Evolutionary conservation across 2,113 vertebrate species (phyloP).

Genomic region (Sturnus vulgaris): DNA sequence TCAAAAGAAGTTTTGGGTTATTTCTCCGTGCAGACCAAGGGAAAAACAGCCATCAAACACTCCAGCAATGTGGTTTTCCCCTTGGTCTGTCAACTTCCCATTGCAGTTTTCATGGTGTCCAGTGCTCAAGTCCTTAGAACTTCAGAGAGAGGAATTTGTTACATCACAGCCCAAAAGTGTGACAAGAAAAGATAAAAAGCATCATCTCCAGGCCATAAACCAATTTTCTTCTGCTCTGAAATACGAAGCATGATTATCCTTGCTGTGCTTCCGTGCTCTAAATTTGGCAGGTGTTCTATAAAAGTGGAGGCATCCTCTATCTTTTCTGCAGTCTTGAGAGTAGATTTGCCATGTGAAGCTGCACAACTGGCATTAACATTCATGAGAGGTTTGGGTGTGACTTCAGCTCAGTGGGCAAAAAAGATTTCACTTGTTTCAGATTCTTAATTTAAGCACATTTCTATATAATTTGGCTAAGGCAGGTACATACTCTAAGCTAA

Average conservation of each 20-base stretch:
- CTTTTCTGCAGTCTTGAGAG: background rate
- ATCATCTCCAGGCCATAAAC: background rate
- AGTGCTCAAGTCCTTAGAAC: background rate
- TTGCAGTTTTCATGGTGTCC: background rate
- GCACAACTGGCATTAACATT: conserved; percentile 48
- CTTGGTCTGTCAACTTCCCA: background rate
- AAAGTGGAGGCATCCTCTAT: background rate
- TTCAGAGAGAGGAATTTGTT: background rate
- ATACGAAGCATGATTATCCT: background rate
- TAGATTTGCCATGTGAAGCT: conserved; percentile 13
- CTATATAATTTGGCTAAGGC: background rate
- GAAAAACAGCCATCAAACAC: background rate
- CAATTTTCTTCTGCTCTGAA: background rate
- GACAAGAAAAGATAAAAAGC: background rate
- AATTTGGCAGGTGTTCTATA: background rate
- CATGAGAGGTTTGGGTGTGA: conserved; percentile 55
- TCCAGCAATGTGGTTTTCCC: background rate
- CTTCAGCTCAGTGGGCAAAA: conserved; percentile 47
- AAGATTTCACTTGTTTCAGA: conserved; percentile 27
- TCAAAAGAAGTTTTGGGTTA: background rate
- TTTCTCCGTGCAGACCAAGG: background rate
- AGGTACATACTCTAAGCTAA: background rate
- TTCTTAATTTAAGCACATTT: background rate
- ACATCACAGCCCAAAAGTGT: background rate
- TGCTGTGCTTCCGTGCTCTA: background rate